Evolutionary conservation across 1,140 invertebrate species (phyloP).

Genomic region (Aplysia californica): DNA sequence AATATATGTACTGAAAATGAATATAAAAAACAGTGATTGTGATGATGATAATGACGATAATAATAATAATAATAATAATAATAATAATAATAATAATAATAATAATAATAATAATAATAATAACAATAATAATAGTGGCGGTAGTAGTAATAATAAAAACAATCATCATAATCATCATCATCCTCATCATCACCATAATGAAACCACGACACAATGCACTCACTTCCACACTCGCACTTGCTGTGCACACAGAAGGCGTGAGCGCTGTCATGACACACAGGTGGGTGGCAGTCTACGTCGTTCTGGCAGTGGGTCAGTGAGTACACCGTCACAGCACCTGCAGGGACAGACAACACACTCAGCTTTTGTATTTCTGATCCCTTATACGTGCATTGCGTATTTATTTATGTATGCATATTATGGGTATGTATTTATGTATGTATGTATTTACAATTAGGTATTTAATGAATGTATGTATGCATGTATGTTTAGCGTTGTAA

Average conservation of each 20-base stretch:
- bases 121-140: not conserved
- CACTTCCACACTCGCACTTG: slow-evolving; percentile 10
- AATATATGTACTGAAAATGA: too few species aligned
- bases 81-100: not conserved
- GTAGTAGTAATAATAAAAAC: too few species aligned
- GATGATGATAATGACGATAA: too few species aligned
- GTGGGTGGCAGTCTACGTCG: slow-evolving; percentile 5
- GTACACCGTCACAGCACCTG: slow-evolving; percentile 19
- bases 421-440: too few species aligned
- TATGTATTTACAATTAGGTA: too few species aligned
- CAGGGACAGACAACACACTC: slow-evolving; percentile 20
- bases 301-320: slow-evolving; percentile 23
- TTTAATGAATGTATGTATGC: too few species aligned
- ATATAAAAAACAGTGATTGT: too few species aligned
- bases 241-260: not conserved
- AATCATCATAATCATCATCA: too few species aligned
- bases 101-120: not conserved
- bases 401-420: too few species aligned
- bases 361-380: slow-evolving; percentile 18
- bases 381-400: not conserved
- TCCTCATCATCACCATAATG: too few species aligned
- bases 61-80: too few species aligned
- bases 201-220: slow-evolving; percentile 16
- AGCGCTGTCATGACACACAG: not conserved
- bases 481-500: too few species aligned